Evolutionary conservation across 23 tunicate genomes (phyloP), one percentile per base, ranked within the genome.

Genomic region (Trididemnum nubilum): DNA sequence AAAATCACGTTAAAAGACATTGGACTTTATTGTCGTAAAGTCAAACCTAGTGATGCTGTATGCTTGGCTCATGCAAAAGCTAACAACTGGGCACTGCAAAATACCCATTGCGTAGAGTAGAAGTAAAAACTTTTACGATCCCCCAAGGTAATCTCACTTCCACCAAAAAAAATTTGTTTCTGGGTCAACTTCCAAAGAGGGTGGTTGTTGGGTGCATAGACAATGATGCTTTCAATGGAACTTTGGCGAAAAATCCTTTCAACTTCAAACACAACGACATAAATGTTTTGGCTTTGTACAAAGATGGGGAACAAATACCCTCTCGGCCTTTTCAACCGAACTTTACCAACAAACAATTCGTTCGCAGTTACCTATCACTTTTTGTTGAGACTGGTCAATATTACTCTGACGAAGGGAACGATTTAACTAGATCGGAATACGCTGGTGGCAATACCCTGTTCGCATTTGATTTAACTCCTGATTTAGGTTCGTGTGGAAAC

Each of bases 101-200:
- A 54, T 83, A 83, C 34, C 87, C 81, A 19, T 29, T 51, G 2
- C 29, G 64, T 24, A 26, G 88, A 26, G 76, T 64, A 1, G 76
- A 77, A 64, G 36, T 44, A 7, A 61, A 85, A 24, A 27, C 29
- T 28, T 76, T 63, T 44, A 38, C 83, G 9, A 29, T 85, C 5
- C 76, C 83, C 1, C 25, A 19, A 36, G 88, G 88, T 26, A 85
- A 85, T 77, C 38, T 30, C 18, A 3, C 64, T 2, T 1, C 28
- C 44, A 63, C 30, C 64, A 28, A 50, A 33, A 36, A 77, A 77
- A 77, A 63, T 32, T 32, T 64, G 34, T 85, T 64, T 64, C 26
- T 63, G 50, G 88, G 83, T 28, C 88, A 77, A 33, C 72, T 83
- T 22, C 87, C 87, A 12, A 83, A 29, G 27, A 51, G 72, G 2